phyloP scores from a whole-genome alignment of 2,888 invertebrate species.

The Leptinotarsa haldemani region DNA sequence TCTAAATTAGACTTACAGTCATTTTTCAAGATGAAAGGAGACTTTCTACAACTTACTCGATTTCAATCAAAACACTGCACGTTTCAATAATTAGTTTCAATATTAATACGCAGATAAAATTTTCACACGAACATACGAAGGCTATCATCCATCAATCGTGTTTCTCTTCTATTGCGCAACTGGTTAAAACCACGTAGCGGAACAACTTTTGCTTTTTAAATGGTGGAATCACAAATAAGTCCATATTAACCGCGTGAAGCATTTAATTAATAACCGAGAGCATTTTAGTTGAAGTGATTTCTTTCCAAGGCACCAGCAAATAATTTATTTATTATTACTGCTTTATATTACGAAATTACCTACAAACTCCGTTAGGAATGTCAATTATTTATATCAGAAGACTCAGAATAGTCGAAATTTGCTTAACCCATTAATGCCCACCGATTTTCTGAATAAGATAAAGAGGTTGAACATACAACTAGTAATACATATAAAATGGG shows the following conservation, averaged over 20 bases:
- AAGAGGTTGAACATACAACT: no score
- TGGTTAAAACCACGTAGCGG: slow-evolving; percentile 14
- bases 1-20: no score
- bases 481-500: no score
- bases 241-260: slow-evolving; percentile 4
- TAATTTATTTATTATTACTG: slow-evolving; percentile 25
- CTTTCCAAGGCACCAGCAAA: slow-evolving; percentile 5
- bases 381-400: not conserved
- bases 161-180: slow-evolving; percentile 26
- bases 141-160: not conserved
- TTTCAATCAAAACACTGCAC: not conserved
- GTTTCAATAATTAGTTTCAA: not conserved
- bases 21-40: not conserved
- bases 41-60: not conserved
- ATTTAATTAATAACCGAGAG: not conserved
- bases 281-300: not conserved
- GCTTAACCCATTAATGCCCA: not conserved
- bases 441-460: no score
- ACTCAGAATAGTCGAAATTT: not conserved
- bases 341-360: slow-evolving; percentile 16
- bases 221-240: not conserved
- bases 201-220: slow-evolving; percentile 41
- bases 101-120: not conserved
- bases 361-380: not conserved
- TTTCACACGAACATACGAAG: not conserved